Base-by-base conservation (phyloP, 2,113 vertebrate genomes). In the Pterocles gutturalis region DNA sequence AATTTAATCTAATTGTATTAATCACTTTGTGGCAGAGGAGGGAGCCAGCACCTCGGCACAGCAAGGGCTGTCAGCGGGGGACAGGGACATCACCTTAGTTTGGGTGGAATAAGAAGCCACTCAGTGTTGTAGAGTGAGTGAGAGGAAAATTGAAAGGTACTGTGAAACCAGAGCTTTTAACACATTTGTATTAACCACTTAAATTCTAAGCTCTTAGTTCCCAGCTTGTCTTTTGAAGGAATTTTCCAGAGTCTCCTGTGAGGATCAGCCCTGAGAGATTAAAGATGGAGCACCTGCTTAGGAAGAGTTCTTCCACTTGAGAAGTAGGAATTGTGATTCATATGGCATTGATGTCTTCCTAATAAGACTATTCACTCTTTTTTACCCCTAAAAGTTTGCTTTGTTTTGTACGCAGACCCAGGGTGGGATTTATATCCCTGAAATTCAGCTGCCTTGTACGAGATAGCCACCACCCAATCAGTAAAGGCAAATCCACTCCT, bases 11-110 rank as follows among this genome's bases (percentile, higher is more conserved):
- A 65, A 89, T 86, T 89, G 36, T 51, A 25, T 86, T 95, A 92
- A 92, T 93, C 43, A 31, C 13, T 93, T 53, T 41, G 41, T 90
- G 83, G 66, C 60, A 65, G 86, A 55, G 85, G 57, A 83, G 21
- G 26, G 62, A 83, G 41, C 18, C 2, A 4, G 26, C 38, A 69
- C 28, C 31, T 80, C 0, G 0, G 45, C 1, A 2, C 26, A 34
- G 48, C 0, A 3, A 83, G 29, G 49, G 16, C 36, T 91, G 26
- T 34, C 34, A 72, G 6, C 43, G 48, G 43, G 55, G 24, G 4
- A 46, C 17, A 33, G 34, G 31, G 55, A 73, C 41, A 10, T 4
- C 20, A 16, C 31, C 24, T 57, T 18, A 31, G 2, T 61, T 64
- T 72, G n/a, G 24, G 51, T 80, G 69, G 64, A 84, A 78, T 73